Percentiles rank a stretch among this genome's conserved stretches.
These are phyloP conservation scores for Pogonomyrmex barbatus DNA, from an alignment of 1,140 invertebrate species.

Conservation along the genomic window DNA sequence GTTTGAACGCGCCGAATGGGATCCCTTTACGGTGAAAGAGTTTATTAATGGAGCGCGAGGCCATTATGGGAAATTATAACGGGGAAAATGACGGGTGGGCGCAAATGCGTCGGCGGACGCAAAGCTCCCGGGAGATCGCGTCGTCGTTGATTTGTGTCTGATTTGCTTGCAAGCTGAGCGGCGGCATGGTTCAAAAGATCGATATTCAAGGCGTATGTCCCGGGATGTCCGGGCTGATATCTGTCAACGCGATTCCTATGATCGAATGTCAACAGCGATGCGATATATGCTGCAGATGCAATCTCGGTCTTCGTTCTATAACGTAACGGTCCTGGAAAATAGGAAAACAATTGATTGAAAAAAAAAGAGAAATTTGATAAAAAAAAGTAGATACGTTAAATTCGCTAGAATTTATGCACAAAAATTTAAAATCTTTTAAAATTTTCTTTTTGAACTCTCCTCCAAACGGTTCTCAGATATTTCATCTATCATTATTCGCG, in stretches of 20 bases:
- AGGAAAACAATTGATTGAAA: background rate
- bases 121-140: constrained; percentile 40
- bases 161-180: constrained; percentile 49
- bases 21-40: constrained; percentile 15
- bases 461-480: background rate
- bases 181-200: constrained; percentile 35
- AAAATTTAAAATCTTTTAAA: background rate
- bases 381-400: background rate
- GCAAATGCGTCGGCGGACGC: constrained; percentile 37
- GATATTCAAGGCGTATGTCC: constrained; percentile 50
- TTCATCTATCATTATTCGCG: background rate
- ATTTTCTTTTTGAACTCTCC: background rate
- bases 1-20: background rate
- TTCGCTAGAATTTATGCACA: background rate
- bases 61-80: constrained; percentile 42
- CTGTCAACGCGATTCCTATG: constrained; percentile 30
- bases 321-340: background rate
- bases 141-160: constrained; percentile 53
- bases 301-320: constrained; percentile 1
- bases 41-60: constrained; percentile 1
- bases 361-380: constrained; percentile 9
- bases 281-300: background rate
- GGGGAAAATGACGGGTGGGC: constrained; percentile 16
- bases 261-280: constrained; percentile 26
- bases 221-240: constrained; percentile 28